Conservation (phyloP, 2,797 vertebrate species). For the Delichon dasypus region DNA sequence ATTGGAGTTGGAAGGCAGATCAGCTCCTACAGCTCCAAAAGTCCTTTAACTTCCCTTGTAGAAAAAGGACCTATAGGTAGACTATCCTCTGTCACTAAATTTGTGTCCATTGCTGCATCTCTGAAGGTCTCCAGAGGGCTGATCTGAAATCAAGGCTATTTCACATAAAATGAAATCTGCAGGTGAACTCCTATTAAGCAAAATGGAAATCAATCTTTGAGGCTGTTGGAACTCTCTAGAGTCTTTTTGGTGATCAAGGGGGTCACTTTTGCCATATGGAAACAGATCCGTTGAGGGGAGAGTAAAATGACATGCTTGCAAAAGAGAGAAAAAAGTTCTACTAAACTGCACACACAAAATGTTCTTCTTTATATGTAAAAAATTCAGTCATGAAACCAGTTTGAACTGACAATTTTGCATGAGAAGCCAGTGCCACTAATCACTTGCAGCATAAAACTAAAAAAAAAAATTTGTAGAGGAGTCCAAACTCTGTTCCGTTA, state of each 20-base stretch:
- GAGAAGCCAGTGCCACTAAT: constrained; percentile 4
- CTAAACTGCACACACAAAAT: background rate
- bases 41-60: background rate
- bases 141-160: background rate
- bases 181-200: background rate
- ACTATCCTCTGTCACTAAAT: background rate
- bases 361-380: background rate
- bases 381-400: background rate
- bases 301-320: background rate
- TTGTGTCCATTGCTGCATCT: background rate
- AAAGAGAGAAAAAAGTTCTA: background rate
- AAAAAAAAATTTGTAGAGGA: background rate
- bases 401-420: background rate
- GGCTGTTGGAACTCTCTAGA: background rate
- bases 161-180: background rate
- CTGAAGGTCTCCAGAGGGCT: background rate
- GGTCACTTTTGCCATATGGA: background rate
- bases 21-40: background rate
- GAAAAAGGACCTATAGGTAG: background rate
- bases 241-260: background rate
- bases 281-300: background rate
- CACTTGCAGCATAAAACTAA: background rate
- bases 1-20: background rate
- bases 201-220: background rate
- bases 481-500: background rate